Evolutionary conservation across 2,888 invertebrate species (phyloP).

Genomic region (Tribolium freemani): DNA sequence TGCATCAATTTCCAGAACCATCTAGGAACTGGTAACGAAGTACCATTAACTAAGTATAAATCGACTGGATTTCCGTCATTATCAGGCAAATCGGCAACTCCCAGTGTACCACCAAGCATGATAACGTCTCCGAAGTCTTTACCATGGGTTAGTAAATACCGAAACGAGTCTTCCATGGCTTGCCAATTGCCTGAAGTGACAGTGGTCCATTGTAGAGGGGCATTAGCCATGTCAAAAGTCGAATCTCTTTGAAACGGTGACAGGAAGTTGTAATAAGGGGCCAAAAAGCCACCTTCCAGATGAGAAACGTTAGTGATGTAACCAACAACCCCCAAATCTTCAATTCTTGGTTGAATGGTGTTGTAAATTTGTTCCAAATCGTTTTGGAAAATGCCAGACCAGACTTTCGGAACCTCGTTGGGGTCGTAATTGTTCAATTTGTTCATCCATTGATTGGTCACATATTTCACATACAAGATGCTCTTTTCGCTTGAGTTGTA

Average conservation of each 20-base stretch:
- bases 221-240: neutral
- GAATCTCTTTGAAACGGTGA: neutral
- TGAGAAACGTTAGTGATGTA: neutral
- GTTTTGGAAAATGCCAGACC: neutral
- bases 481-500: neutral
- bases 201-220: neutral
- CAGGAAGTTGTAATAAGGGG: neutral
- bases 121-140: neutral
- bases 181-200: neutral
- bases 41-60: neutral
- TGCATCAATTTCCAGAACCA: neutral
- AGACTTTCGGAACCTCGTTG: neutral
- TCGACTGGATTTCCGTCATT: neutral
- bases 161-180: neutral
- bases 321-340: neutral
- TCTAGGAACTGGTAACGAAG: neutral
- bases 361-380: neutral
- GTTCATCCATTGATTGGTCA: neutral
- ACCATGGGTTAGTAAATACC: neutral
- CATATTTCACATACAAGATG: neutral
- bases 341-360: neutral
- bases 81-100: neutral
- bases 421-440: neutral
- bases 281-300: neutral
- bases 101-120: neutral